Percentiles rank a stretch among this genome's conserved stretches.
These are phyloP conservation scores for Leucoraja ocellata DNA, from an alignment of 2,797 vertebrate genomes.

Conservation along the genomic window DNA sequence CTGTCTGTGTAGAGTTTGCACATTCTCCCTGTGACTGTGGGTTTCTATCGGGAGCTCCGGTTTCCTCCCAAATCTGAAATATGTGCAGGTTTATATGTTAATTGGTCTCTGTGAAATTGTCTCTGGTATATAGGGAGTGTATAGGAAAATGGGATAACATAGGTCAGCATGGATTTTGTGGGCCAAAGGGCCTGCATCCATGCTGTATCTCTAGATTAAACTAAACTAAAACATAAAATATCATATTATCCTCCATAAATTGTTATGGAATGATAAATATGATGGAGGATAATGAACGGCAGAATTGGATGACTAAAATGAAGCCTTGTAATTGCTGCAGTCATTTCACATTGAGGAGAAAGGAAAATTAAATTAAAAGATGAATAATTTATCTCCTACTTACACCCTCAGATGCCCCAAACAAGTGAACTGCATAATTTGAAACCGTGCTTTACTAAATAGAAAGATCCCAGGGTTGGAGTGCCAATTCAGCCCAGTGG, in stretches of 20 bases:
- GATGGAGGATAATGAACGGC: not conserved
- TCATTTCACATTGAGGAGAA: not conserved
- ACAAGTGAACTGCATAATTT: not conserved
- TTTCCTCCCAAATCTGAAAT: too few species aligned
- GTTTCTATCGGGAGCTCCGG: too few species aligned
- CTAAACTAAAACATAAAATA: not conserved
- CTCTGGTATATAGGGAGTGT: too few species aligned
- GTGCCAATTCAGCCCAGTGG: not conserved
- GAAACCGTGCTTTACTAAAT: not conserved
- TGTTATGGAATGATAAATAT: not conserved
- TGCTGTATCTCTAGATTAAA: too few species aligned
- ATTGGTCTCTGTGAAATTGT: too few species aligned
- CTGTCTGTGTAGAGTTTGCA: too few species aligned
- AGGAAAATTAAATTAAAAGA: not conserved
- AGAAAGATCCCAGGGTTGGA: not conserved
- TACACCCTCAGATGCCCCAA: not conserved
- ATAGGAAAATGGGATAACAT: too few species aligned
- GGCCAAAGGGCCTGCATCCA: too few species aligned
- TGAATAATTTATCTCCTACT: not conserved
- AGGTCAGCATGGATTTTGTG: too few species aligned
- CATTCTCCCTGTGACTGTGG: too few species aligned
- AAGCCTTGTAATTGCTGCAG: not conserved
- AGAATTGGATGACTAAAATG: not conserved
- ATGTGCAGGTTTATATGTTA: too few species aligned
- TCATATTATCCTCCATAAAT: too few species aligned